phyloP scores from a whole-genome alignment of 2,888 invertebrate species.

The Melanchra persicariae region DNA sequence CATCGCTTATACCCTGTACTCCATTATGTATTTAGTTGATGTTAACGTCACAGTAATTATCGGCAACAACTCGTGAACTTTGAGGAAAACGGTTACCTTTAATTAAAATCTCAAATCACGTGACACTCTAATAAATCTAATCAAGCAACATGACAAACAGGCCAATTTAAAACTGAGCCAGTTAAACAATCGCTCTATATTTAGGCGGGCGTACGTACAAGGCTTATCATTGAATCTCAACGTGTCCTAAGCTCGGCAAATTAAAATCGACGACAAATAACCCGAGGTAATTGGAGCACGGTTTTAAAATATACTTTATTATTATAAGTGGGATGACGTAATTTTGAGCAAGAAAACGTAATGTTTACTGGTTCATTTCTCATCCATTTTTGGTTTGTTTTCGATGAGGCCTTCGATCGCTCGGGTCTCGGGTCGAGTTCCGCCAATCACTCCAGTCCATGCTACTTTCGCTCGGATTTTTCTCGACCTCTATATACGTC shows the following conservation, averaged over 20 bases:
- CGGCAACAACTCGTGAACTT: slow-evolving; percentile 22
- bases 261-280: slow-evolving; percentile 68
- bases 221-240: slow-evolving; percentile 61
- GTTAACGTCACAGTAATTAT: slow-evolving; percentile 17
- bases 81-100: slow-evolving; percentile 57
- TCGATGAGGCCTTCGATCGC: slow-evolving; percentile 81
- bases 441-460: slow-evolving; percentile 78
- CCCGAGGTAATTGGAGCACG: slow-evolving; percentile 64
- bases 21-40: slow-evolving; percentile 17
- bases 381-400: slow-evolving; percentile 85
- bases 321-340: slow-evolving; percentile 67
- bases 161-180: slow-evolving; percentile 49
- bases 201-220: slow-evolving; percentile 48
- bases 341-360: slow-evolving; percentile 55
- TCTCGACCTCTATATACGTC: slow-evolving; percentile 80
- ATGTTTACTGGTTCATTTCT: slow-evolving; percentile 69
- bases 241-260: slow-evolving; percentile 56
- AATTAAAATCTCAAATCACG: slow-evolving; percentile 57
- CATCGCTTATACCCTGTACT: background rate
- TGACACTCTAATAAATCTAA: slow-evolving; percentile 57
- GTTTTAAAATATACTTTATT: slow-evolving; percentile 58
- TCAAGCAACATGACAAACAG: slow-evolving; percentile 54
- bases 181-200: slow-evolving; percentile 64
- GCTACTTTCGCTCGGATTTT: slow-evolving; percentile 87
- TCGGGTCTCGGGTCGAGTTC: slow-evolving; percentile 75